These are phyloP conservation scores for Bembecia ichneumoniformis DNA, from an alignment of 2,888 invertebrate species.

Conservation along the genomic window DNA sequence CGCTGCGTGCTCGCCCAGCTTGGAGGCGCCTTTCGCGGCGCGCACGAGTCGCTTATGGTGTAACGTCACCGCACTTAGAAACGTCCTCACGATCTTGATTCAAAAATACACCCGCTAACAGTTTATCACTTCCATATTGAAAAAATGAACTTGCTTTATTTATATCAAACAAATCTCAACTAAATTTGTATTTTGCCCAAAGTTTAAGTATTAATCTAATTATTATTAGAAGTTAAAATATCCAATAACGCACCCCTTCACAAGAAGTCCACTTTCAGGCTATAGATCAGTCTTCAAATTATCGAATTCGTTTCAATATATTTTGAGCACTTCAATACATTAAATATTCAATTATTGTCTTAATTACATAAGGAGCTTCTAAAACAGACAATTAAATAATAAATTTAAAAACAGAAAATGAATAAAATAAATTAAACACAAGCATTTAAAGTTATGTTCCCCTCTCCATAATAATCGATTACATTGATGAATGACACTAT, in stretches of 20 bases:
- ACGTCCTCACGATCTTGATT: no score
- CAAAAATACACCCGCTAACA: no score
- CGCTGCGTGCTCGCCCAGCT: slow-evolving; percentile 71
- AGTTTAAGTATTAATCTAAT: background rate
- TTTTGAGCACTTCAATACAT: slow-evolving; percentile 5
- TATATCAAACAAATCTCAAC: background rate
- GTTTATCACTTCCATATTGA: background rate
- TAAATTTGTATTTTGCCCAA: background rate
- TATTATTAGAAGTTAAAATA: background rate
- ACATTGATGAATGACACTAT: no score
- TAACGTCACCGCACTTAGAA: slow-evolving; percentile 23
- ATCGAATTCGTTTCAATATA: slow-evolving; percentile 2
- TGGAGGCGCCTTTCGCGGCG: slow-evolving; percentile 48
- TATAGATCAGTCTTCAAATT: slow-evolving; percentile 9
- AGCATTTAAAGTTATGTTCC: background rate
- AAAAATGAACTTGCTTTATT: background rate
- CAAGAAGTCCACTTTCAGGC: background rate
- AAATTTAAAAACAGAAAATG: background rate
- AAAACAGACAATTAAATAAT: background rate
- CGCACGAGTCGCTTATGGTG: slow-evolving; percentile 37
- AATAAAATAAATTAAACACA: background rate
- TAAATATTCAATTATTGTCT: background rate
- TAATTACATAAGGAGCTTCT: background rate
- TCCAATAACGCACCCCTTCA: background rate
- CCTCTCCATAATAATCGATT: no score